Evolutionary conservation across 2,113 vertebrate species (phyloP).

Genomic region (Mobula birostris): DNA sequence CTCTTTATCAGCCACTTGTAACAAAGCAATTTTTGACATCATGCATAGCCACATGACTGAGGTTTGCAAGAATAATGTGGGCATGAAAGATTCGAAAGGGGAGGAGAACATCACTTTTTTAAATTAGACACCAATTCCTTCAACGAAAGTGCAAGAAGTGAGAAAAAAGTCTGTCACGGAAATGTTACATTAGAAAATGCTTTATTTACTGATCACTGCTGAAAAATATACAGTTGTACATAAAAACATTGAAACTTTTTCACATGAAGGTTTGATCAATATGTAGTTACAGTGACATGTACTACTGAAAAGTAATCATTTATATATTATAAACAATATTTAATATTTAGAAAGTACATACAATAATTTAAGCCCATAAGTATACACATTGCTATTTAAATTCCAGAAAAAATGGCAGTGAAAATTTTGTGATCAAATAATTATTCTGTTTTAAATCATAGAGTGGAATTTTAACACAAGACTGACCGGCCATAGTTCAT

Average conservation of each 20-base stretch:
- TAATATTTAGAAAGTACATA: slow-evolving; percentile 36
- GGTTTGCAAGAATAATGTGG: neutral
- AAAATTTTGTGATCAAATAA: slow-evolving; percentile 12
- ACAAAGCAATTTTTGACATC: neutral
- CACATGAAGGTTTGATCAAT: slow-evolving; percentile 6
- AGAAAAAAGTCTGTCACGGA: neutral
- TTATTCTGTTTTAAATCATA: neutral
- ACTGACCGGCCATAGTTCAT: neutral
- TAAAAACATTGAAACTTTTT: slow-evolving; percentile 26
- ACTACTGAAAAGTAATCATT: slow-evolving; percentile 11
- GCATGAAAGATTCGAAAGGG: neutral
- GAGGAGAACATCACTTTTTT: neutral
- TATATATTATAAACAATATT: slow-evolving; percentile 36
- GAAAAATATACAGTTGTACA: slow-evolving; percentile 38
- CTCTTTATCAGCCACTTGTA: neutral
- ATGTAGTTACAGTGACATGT: slow-evolving; percentile 28
- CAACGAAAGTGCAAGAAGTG: neutral
- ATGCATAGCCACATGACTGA: neutral
- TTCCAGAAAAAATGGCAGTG: neutral
- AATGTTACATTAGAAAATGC: neutral
- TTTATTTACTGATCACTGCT: slow-evolving; percentile 29
- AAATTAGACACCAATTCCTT: neutral
- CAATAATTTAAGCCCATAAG: slow-evolving; percentile 27
- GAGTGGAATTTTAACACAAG: neutral
- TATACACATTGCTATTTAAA: neutral